Conservation (phyloP, 2,113 vertebrate species). For the Origma solitaria region DNA sequence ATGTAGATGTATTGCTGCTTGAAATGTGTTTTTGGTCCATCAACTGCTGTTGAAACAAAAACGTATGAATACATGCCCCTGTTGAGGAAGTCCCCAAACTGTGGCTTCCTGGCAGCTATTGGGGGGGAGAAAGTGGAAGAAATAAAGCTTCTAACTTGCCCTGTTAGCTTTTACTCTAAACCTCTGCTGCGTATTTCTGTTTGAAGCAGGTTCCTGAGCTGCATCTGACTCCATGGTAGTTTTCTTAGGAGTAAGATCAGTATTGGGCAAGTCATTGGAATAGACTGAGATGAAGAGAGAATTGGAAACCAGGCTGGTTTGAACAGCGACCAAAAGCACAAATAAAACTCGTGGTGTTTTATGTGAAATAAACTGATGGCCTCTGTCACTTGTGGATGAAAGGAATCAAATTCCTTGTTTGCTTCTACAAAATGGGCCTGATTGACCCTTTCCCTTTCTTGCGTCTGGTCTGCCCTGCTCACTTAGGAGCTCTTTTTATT, state of each 20-base stretch:
- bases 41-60: background rate
- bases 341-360: fast-evolving
- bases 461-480: background rate
- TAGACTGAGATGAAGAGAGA: background rate
- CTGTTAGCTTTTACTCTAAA: background rate
- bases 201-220: background rate
- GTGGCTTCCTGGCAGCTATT: background rate
- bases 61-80: background rate
- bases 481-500: background rate
- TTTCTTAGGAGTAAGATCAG: background rate
- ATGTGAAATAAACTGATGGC: background rate
- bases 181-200: background rate
- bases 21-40: background rate
- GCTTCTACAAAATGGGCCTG: background rate
- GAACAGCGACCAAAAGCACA: background rate
- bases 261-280: background rate
- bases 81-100: background rate
- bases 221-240: background rate
- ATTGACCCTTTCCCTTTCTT: background rate
- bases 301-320: background rate
- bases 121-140: background rate
- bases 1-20: background rate
- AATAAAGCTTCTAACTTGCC: background rate
- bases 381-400: background rate
- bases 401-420: background rate